phyloP scores from a whole-genome alignment of 2,888 invertebrate species.

The Smittia sp. region DNA sequence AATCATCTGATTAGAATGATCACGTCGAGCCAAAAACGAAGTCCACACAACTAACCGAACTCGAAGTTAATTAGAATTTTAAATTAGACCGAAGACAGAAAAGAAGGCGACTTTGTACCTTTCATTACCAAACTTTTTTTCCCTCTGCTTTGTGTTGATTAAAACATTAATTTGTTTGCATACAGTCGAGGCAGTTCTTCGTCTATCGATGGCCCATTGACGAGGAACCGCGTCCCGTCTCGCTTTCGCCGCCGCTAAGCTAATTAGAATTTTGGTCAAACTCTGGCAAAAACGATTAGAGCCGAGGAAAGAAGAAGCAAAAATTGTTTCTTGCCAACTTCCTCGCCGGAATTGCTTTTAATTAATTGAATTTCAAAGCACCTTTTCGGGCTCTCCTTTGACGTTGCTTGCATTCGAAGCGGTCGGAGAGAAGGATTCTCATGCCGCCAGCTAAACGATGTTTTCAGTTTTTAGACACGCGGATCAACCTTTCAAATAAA shows the following conservation, averaged over 20 bases:
- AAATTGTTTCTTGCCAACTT: background rate
- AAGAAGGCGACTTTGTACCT: background rate
- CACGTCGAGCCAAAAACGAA: background rate
- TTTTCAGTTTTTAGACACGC: too few species aligned
- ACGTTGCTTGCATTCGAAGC: too few species aligned
- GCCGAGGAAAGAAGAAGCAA: background rate
- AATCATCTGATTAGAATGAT: conserved; percentile 4
- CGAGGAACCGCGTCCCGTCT: background rate
- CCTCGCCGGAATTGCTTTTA: conserved; percentile 14
- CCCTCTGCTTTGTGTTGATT: conserved; percentile 1
- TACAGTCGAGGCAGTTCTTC: conserved; percentile 2
- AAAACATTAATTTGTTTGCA: conserved; percentile 20
- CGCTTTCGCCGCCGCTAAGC: background rate
- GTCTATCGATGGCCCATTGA: background rate
- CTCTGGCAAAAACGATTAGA: background rate
- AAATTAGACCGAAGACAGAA: conserved; percentile 4
- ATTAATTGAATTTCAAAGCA: conserved; percentile 16
- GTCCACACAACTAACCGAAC: conserved; percentile 1
- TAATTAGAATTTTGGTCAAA: conserved; percentile 23
- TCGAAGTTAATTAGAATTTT: conserved; percentile 30
- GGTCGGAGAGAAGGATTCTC: too few species aligned
- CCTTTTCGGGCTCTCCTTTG: background rate
- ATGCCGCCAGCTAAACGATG: too few species aligned
- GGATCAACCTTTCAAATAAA: too few species aligned
- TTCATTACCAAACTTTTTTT: background rate